Conservation (phyloP, 2,888 invertebrate genomes). For the Nomada flava region DNA sequence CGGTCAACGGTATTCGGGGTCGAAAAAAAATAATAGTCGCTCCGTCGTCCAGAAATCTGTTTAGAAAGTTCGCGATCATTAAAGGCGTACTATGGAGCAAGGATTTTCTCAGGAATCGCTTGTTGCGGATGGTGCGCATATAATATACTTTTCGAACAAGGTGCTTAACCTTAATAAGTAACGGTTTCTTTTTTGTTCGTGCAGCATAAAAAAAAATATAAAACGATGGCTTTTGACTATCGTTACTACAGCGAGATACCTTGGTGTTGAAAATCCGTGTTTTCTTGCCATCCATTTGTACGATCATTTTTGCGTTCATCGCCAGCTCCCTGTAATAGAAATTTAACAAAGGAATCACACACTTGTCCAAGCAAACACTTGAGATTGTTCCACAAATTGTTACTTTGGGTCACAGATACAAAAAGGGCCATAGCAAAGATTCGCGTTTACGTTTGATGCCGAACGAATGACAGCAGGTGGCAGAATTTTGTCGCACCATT, state of each 20-base stretch:
- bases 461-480: conserved; percentile 62
- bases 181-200: neutral
- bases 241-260: conserved; percentile 83
- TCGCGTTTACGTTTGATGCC: conserved; percentile 10
- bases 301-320: conserved; percentile 92
- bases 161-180: conserved; percentile 42
- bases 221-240: conserved; percentile 10
- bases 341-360: conserved; percentile 37
- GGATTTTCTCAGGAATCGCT: conserved; percentile 40
- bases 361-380: conserved; percentile 15
- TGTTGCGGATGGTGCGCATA: conserved; percentile 17
- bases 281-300: conserved; percentile 94
- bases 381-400: neutral
- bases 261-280: conserved; percentile 91
- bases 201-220: neutral
- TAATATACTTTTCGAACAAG: neutral
- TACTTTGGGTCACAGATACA: neutral
- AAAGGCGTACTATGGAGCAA: conserved; percentile 28
- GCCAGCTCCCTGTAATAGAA: conserved; percentile 90
- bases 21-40: conserved; percentile 30
- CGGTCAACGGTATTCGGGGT: conserved; percentile 21
- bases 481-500: conserved; percentile 28
- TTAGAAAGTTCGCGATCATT: conserved; percentile 66
- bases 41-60: conserved; percentile 55
- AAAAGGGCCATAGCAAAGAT: neutral